Evolutionary conservation across 37 sponge, comb jelly and placozoan species (phyloP).

Genomic region (Trichoplax adhaerens): DNA sequence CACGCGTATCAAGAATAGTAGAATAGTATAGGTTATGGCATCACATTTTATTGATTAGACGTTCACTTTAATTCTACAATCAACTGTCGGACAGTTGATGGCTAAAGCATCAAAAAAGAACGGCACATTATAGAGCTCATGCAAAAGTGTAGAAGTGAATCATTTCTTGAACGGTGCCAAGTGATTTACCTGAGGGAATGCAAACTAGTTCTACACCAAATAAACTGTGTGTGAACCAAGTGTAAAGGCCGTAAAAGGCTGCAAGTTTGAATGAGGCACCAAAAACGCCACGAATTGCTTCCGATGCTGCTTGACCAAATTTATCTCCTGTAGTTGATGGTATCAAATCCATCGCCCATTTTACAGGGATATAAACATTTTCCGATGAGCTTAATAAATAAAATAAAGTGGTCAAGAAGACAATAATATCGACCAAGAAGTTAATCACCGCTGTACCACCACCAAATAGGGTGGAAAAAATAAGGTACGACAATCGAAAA

Average conservation of each 20-base stretch:
- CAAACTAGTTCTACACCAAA: slow-evolving; percentile 62
- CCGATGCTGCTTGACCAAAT: slow-evolving; percentile 2
- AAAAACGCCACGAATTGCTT: slow-evolving; percentile 42
- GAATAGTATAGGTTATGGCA: no score
- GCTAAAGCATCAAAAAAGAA: no score
- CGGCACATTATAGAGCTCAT: no score
- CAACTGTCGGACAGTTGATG: no score
- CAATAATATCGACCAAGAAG: slow-evolving; percentile 23
- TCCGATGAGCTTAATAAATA: slow-evolving; percentile 67
- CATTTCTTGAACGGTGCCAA: neutral
- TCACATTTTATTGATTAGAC: no score
- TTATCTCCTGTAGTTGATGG: neutral
- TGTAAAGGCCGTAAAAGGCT: slow-evolving; percentile 81
- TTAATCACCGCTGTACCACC: slow-evolving; percentile 13
- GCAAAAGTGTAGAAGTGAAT: neutral
- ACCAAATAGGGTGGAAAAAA: slow-evolving; percentile 8
- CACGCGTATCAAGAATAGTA: no score
- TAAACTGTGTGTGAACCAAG: slow-evolving; percentile 73
- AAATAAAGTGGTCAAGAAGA: slow-evolving; percentile 87
- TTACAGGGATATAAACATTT: slow-evolving; percentile 51
- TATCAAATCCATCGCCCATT: slow-evolving; percentile 30
- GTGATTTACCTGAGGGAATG: slow-evolving; percentile 62
- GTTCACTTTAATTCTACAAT: no score
- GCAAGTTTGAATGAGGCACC: slow-evolving; percentile 54
- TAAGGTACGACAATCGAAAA: neutral